Evolutionary conservation across 2,797 vertebrate genomes (phyloP), one percentile per base, ranked within the genome.

Genomic region (Sebastes itinus): DNA sequence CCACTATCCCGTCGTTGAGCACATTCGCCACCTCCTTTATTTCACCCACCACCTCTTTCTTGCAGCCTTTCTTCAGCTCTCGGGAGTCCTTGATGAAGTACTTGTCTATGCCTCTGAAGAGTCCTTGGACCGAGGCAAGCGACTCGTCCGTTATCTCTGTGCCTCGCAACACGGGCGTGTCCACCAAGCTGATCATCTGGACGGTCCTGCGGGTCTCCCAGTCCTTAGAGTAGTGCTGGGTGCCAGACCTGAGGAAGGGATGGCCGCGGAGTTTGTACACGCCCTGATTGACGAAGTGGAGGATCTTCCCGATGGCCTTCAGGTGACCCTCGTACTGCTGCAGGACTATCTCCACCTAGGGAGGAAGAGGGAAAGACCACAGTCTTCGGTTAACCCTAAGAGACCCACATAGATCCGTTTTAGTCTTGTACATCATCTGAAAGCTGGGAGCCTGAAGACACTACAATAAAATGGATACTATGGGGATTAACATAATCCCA

Each of bases 121-220:
- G 87, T 6, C 87, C 81, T 1, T 88, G 87, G 18, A 97, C 52
- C 0, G 91, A 54, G 1, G 20, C 27, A 0, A 92, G 8, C 0
- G 90, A 83, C 0, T 4, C 2, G 12, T 94, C 90, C 0, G 90
- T 82, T 1, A 94, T 20, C 7, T 90, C 88, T 0, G 75, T 59
- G 0, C 94, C 96, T 5, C 74, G 85, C 85, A 93, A 88, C 27
- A 94, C 88, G 0, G 95, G 92, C 1, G 73, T 52, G 63, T 92
- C 92, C 0, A 93, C 94, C 1, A 93, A 5, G 82, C 91, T 89
- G 80, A 94, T 87, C 70, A 95, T 94, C 90, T 96, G 96, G 8
- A 96, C 94, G 0, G 95, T 92, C 11, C 78, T 79, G 8, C 95
- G 93, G 58, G 95, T 75, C 85, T 95, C 94, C 94, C 95, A 96